Evolutionary conservation across 2,888 invertebrate species (phyloP), one percentile per base, ranked within the genome.

Genomic region (Stenodema calcarata): DNA sequence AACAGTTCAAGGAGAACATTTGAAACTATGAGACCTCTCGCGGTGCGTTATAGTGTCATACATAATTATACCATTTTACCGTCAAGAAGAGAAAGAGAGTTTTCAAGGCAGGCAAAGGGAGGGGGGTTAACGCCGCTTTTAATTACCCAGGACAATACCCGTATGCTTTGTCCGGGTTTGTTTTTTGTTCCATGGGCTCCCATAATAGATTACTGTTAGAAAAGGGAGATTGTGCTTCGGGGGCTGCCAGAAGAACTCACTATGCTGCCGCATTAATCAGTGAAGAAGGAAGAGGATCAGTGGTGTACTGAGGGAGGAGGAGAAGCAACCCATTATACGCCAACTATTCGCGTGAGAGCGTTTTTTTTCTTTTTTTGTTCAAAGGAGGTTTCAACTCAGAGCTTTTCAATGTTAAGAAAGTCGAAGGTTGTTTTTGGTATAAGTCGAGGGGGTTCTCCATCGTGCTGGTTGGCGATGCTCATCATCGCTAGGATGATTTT

Each of bases 161-260:
- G 28, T 70, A 42, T 44, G 82, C 84, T 84, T 84, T 84, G 84
- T 84, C 73, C 44, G 84, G 73, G 44, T 75, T 84, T 47, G 50
- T 54, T 84, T 84, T 84, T 84, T 84, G 84, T 84, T 73, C 84
- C 75, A 47, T 62, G 27, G 47, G 62, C 18, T n/a, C 62, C 62
- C 84, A 84, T 84, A 84, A 84, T 84, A 44, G 84, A 84, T 84
- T 84, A 84, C 84, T 84, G 84, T 82, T 82, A 82, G 69, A 35
- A 62, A 82, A 82, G 82, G 42, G 82, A 70, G 82, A 78, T 73
- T 35, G 73, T 73, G 73, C 41, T 73, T 35, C 35, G 35, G 30
- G 73, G 41, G 78, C 41, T 78, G 41, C 35, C 35, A 44, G 44
- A 78, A 44, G 41, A 30, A 18, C 41, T 44, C 12, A 41, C 27